Base-by-base conservation (phyloP, 2,888 invertebrate species). In the Melanostoma scalare region DNA sequence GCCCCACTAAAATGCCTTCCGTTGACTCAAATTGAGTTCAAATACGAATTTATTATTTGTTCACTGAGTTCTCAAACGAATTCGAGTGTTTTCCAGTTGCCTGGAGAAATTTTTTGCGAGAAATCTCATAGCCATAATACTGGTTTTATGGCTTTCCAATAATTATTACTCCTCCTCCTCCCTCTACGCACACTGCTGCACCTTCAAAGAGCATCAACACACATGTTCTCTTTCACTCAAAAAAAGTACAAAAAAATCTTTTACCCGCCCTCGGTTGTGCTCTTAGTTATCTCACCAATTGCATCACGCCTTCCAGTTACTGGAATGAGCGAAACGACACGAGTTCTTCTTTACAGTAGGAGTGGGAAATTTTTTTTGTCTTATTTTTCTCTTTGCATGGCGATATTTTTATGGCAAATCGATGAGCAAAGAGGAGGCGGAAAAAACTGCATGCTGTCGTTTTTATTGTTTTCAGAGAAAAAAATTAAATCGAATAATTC, bases 281-380 rank as follows among this genome's bases (percentile, higher is more conserved):
- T 84, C 84, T 84, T 74, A 40, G 40, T 67, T 35, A 60, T 79
- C 79, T 84, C 84, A 50, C 84, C 84, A 84, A 84, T 84, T 84
- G 84, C 79, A 84, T 50, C 75, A 31, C 74, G 74, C n/a, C 46
- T 84, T 84, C 84, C 84, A 84, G 33, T 44, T n/a, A 58, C 79
- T 79, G 84, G 84, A 84, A 84, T 30, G 79, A 84, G 60, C 65
- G 69, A 75, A 71, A 61, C 30, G 55, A 44, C 61, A 71, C 38
- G 35, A 71, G 20, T 20, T 20, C 20, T 20, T 20, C 20, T 20
- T 20, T 20, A 20, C 20, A 74, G 61, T 67, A 63, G 82, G 82
- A 74, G 78, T 73, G 84, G 71, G 69, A 74, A 68, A 6, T 53
- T 72, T 3, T 35, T 46, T 20, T 61, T 71, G 33, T 50, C 10